Conservation (phyloP, 2,797 vertebrate genomes). For the Okamejei kenojei region DNA sequence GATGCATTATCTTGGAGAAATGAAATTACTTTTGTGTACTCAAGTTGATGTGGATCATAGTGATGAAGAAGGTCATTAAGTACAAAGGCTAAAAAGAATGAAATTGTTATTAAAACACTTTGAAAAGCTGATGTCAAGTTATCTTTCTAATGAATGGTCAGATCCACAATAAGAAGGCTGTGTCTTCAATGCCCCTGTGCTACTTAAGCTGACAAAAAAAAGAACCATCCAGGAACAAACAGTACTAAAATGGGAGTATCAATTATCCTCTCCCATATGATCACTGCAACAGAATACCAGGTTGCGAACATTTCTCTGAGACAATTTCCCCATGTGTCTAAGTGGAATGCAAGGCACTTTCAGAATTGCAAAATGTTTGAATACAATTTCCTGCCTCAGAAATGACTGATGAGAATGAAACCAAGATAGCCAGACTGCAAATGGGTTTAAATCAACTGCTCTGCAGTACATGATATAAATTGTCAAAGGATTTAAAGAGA, state of each 20-base stretch:
- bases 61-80: conserved; percentile 33
- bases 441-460: not conserved
- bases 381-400: conserved; percentile 32
- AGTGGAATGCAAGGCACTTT: conserved; percentile 46
- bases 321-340: conserved; percentile 43
- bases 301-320: conserved; percentile 48
- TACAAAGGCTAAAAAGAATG: conserved; percentile 18
- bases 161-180: conserved; percentile 45
- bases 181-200: conserved; percentile 50
- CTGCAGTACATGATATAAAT: not conserved
- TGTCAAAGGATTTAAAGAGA: not conserved
- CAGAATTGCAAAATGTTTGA: conserved; percentile 45
- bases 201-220: conserved; percentile 52
- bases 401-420: conserved; percentile 47
- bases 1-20: conserved; percentile 35
- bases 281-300: conserved; percentile 45
- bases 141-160: conserved; percentile 19
- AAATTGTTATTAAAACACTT: conserved; percentile 28
- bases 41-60: conserved; percentile 16
- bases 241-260: conserved; percentile 46
- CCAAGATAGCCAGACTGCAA: conserved; percentile 38
- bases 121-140: conserved; percentile 13
- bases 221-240: conserved; percentile 40
- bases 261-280: conserved; percentile 51
- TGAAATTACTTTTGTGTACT: conserved; percentile 28